Evolutionary conservation across 2,888 invertebrate genomes (phyloP), one percentile per base, ranked within the genome.

Genomic region (Himalopsyche kuldschensis): DNA sequence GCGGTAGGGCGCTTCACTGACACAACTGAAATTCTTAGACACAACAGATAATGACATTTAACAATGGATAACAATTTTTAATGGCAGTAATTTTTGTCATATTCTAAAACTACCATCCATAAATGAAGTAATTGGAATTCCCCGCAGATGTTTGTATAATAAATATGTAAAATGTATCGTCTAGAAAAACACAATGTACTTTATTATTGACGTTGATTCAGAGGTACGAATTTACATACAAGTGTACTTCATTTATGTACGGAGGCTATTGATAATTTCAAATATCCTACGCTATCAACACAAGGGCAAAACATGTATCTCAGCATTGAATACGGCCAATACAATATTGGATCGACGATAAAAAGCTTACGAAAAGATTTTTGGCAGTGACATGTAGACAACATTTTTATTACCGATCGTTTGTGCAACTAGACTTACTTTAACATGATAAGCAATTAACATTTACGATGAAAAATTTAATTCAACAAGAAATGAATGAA

Each of bases 381-480:
- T 81, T 86, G 86, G 86, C 86, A 86, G 86, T 86, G 86, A 86
- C 84, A 79, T 82, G 80, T 86, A 84, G 82, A 84, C 80, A 76
- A 81, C 78, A 82, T 83, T 63, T 69, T 69, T 55, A 31, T 80
- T 80, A 83, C 47, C 35, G 20, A 83, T 46, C 69, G 46, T 80
- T 85, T 85, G 83, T 85, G 84, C 85, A 79, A 77, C 84, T 82
- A 84, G 76, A 79, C 24, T 32, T 48, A 81, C 55, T 80, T 78
- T 78, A n/a, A 78, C 55, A 78, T 48, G 55, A 30, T 24, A 81
- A 80, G 83, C 83, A 20, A 80, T 76, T 6, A 55, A 80, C 82
- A 80, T 32, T 15, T 15, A 47, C n/a, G 69, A 79, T 31, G 55
- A 79, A 30, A 32, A 46, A 27, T 47, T 69, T 27, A 80, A 41